A percentile compares a stretch with the other conserved stretches of the same genome.
Evolutionary conservation across 2,113 vertebrate genomes (phyloP).

Genomic region (Thymallus thymallus): DNA sequence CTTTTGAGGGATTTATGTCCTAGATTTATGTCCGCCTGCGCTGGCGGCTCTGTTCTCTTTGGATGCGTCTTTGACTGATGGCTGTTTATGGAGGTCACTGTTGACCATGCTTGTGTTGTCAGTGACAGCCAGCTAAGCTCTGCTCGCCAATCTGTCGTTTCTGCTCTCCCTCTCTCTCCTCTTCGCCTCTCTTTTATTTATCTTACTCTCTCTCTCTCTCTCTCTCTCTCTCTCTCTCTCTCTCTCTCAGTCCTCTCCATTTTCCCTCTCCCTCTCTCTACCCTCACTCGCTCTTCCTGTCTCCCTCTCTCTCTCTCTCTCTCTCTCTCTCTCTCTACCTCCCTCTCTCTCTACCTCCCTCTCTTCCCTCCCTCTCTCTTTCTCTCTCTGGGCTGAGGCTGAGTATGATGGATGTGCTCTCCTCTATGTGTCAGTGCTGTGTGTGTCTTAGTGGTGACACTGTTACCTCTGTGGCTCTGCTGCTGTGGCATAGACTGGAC

Average conservation of each 20-base stretch:
- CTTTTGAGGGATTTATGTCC: constrained; percentile 5
- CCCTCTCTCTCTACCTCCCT: no score
- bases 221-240: no score
- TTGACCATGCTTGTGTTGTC: constrained; percentile 51
- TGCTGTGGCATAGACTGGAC: not conserved
- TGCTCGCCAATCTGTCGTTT: constrained; percentile 40
- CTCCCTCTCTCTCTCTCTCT: no score
- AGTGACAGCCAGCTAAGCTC: constrained; percentile 46
- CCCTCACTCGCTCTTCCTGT: no score
- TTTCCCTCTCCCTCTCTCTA: not conserved
- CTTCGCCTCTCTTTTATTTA: constrained; percentile 11
- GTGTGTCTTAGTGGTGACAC: not conserved
- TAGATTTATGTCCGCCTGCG: not conserved
- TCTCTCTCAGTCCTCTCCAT: not conserved
- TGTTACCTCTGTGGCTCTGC: not conserved
- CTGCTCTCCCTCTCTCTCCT: not conserved
- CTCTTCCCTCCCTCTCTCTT: not conserved
- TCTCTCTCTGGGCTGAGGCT: not conserved
- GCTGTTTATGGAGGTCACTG: constrained; percentile 53
- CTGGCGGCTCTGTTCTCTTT: constrained; percentile 1
- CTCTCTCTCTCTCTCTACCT: no score
- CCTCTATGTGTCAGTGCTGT: constrained; percentile 4
- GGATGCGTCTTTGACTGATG: constrained; percentile 22
- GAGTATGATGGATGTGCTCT: constrained; percentile 1
- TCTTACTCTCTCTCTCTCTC: not conserved